Base-by-base conservation (phyloP, 2,888 invertebrate genomes). In the Brachyopa scutellaris region DNA sequence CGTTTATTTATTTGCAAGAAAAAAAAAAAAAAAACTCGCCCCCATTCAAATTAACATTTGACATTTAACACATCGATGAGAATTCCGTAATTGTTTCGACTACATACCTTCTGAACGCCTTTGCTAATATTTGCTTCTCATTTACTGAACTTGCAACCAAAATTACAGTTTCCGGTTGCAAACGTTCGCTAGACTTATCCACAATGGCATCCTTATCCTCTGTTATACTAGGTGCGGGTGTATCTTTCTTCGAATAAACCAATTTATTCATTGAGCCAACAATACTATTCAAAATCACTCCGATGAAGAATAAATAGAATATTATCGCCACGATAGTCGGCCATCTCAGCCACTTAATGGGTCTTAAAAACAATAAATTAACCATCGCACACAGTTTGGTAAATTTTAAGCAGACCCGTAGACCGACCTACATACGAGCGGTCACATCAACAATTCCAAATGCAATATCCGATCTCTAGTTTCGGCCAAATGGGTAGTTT, bases 311-410 rank as follows among this genome's bases (percentile, higher is more conserved):
- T 77, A 92, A 87, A 87, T 93, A 93, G 86, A 92, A 91, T 85
- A 93, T 87, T 85, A 92, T 88, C 74, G 92, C 92, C 80, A 92
- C 91, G 61, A 91, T 88, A 84, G 92, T 92, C 15, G 93, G 92
- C 92, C 92, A 93, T 82, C 92, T 89, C 61, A 90, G 85, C 87
- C 89, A 87, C 80, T 70, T 66, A 6, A 70, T 62, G 6, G 69
- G 53, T 47, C 80, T 55, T 36, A 70, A 59, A 47, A 66, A 77
- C 17, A 66, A 70, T 8, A 70, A 31, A 70, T 70, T 82, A 11
- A 45, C 70, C 82, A 77, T 82, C 42, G 64, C 47, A 45, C 40
- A 67, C 21, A 23, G 23, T 59, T 49, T 70, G 23, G 47, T 19
- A 42, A 45, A 38, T 57, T 49, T 51, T 31, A 64, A 33, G 38